These are phyloP conservation scores for Zaprionus bogoriensis DNA, from an alignment of 2,888 invertebrate genomes.

Conservation along the genomic window DNA sequence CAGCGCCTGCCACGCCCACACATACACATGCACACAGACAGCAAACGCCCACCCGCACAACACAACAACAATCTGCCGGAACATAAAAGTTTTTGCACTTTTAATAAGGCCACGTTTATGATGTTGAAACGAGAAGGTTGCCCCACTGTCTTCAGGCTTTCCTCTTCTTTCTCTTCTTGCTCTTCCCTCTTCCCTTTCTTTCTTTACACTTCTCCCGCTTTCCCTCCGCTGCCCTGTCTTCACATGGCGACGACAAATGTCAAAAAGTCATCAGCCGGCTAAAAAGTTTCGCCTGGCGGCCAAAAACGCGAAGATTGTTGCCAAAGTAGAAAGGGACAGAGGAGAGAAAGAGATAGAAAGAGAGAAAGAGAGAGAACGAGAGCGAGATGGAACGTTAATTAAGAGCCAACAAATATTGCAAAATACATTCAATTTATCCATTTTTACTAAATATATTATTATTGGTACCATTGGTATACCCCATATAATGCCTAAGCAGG, in stretches of 20 bases:
- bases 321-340: too few species aligned
- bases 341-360: background rate
- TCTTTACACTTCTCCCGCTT: background rate
- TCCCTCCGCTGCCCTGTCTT: background rate
- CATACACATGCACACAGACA: background rate
- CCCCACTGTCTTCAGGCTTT: slow-evolving; percentile 9
- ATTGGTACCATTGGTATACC: too few species aligned
- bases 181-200: background rate
- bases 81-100: slow-evolving; percentile 64
- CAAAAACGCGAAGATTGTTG: background rate
- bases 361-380: background rate
- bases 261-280: slow-evolving; percentile 60
- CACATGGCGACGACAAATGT: slow-evolving; percentile 56
- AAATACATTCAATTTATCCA: background rate
- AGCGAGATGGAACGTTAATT: too few species aligned
- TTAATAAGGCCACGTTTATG: slow-evolving; percentile 74
- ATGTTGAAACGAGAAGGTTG: slow-evolving; percentile 44
- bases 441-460: too few species aligned
- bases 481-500: too few species aligned
- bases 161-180: background rate
- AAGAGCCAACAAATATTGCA: too few species aligned
- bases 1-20: slow-evolving; percentile 7
- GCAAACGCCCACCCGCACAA: background rate
- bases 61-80: slow-evolving; percentile 34
- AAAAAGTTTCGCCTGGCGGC: slow-evolving; percentile 41